Conservation (phyloP, 2,888 invertebrate genomes). For the Mimumesa dahlbomi region DNA sequence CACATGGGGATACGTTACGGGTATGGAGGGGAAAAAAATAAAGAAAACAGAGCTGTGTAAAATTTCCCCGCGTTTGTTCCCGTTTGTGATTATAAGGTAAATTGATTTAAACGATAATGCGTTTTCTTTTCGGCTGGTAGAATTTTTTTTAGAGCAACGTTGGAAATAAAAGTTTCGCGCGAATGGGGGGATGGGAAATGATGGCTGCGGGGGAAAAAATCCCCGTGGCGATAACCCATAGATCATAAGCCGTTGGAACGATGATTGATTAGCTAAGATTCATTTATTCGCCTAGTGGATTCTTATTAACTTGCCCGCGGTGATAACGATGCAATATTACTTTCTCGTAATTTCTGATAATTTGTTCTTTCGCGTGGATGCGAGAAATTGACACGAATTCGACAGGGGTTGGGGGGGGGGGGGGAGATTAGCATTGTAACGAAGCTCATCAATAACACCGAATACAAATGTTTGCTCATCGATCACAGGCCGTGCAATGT, state of each 20-base stretch:
- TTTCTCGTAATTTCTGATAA: not conserved
- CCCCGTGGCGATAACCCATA: conserved; percentile 9
- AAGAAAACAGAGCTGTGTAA: too few species aligned
- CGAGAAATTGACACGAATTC: not conserved
- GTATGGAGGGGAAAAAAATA: too few species aligned
- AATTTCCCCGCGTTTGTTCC: too few species aligned
- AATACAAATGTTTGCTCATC: not conserved
- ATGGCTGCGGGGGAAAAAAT: not conserved
- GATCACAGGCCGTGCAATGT: conserved; percentile 2
- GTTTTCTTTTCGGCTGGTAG: too few species aligned
- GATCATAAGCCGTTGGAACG: conserved; percentile 29
- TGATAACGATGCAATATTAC: conserved; percentile 20
- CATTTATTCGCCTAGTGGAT: conserved; percentile 22
- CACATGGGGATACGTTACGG: too few species aligned
- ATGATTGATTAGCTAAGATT: conserved; percentile 44
- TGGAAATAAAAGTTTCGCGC: not conserved
- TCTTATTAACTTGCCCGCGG: conserved; percentile 23
- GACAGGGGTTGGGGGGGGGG: too few species aligned
- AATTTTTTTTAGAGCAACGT: too few species aligned
- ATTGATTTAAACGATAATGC: too few species aligned
- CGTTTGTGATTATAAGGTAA: too few species aligned
- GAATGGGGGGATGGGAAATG: not conserved
- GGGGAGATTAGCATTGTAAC: not conserved
- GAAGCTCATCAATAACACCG: too few species aligned
- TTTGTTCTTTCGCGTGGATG: not conserved